Evolutionary conservation across 2,113 vertebrate genomes (phyloP).

Genomic region (Gavia stellata): DNA sequence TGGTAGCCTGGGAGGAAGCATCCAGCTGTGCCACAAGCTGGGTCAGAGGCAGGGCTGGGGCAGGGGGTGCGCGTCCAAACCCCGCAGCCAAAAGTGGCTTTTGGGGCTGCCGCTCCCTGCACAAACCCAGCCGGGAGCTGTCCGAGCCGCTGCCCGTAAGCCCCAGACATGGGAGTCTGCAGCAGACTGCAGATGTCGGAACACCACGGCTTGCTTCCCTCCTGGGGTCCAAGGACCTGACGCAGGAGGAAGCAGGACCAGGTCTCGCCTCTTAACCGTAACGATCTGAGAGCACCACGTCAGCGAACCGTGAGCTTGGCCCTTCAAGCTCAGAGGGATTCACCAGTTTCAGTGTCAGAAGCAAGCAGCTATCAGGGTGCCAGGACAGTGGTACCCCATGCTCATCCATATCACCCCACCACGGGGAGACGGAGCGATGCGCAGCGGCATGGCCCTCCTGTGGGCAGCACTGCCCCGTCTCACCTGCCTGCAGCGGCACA

Average conservation of each 20-base stretch:
- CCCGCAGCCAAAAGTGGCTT: too few relatives aligned
- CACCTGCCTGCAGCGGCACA: fast-evolving
- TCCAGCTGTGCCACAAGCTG: fast-evolving
- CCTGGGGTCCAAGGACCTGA: background rate
- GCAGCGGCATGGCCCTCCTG: fast-evolving
- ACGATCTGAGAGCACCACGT: background rate
- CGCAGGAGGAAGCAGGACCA: background rate
- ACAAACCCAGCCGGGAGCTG: background rate
- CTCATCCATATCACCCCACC: too few relatives aligned
- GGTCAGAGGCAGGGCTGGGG: fast-evolving
- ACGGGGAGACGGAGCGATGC: fast-evolving
- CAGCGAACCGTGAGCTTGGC: fast-evolving
- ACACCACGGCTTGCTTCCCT: background rate
- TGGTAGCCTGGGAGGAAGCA: background rate
- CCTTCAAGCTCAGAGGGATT: too few relatives aligned
- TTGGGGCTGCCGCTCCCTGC: fast-evolving
- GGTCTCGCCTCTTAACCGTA: background rate
- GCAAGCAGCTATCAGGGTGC: too few relatives aligned
- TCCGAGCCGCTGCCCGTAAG: background rate
- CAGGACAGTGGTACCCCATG: fast-evolving
- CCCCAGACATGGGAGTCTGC: fast-evolving
- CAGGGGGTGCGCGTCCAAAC: fast-evolving
- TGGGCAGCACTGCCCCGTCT: fast-evolving
- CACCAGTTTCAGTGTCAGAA: background rate
- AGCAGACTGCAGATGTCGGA: background rate